Evolutionary conservation across 2,888 invertebrate species (phyloP), one percentile per base, ranked within the genome.

Genomic region (Melanotus villosus): DNA sequence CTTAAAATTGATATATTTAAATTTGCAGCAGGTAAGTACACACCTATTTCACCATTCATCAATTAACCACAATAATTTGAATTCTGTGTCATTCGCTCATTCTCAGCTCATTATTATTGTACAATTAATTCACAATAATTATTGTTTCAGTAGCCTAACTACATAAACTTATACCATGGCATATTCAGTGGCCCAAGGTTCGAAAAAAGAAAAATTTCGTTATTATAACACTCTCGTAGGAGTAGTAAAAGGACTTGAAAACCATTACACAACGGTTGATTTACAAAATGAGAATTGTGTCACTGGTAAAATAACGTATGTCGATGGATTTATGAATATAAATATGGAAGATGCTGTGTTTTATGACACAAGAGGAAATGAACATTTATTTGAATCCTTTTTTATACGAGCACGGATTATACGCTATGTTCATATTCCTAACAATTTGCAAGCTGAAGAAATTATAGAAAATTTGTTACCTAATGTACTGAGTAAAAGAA

Each of bases 291-390:
- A 92, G 78, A 84, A 89, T 0, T 88, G 86, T 78, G 85, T 92
- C 32, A 88, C 88, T 78, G 92, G 92, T 43, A 83, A 83, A 74
- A 83, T 92, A 50, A 82, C 82, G n/a, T 81, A 85, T 64, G 89
- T 91, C 2, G 92, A 92, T 84, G 92, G 90, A 65, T 89, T 78
- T 76, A 92, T 92, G 92, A 92, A 92, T 77, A 83, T 92, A 60
- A 87, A 89, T 69, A 86, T 92, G 84, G 84, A 83, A 73, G 87
- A 91, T 81, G 90, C 88, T 65, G 82, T 90, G 16, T 91, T 88
- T 80, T 89, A 88, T 77, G 90, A 92, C 82, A 85, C 89, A 1
- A 86, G 87, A 83, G 90, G 90, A 80, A 75, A 12, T 1, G 87
- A 87, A 80, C 89, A 86, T 77, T 78, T 81, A n/a, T 91, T 90